Evolutionary conservation across 2,797 vertebrate genomes (phyloP).

Genomic region (Enteromius paludinosus): DNA sequence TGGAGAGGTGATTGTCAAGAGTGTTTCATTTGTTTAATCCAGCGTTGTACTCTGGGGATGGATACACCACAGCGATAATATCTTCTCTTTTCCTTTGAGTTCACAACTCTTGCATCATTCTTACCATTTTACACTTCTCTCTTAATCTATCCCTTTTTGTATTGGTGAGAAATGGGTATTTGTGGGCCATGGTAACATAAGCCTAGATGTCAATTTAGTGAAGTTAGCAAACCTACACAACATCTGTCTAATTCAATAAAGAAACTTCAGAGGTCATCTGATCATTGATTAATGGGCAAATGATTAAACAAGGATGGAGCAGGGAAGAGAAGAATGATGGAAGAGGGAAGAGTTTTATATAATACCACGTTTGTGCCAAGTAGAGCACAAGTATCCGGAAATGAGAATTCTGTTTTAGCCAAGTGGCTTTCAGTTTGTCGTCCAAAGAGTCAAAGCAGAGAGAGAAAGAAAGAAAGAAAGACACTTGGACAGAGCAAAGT

Average conservation of each 20-base stretch:
- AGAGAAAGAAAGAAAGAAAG: conserved; percentile 3
- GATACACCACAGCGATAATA: conserved; percentile 7
- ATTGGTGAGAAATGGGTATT: conserved; percentile 17
- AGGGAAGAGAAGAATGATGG: conserved; percentile 20
- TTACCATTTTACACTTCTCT: conserved; percentile 5
- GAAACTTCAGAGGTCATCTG: conserved; percentile 42
- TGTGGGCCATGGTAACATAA: conserved; percentile 9
- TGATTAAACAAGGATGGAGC: conserved; percentile 19
- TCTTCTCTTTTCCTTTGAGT: conserved; percentile 11
- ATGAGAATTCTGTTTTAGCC: conserved; percentile 26
- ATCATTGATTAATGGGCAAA: conserved; percentile 51
- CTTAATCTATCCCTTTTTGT: not conserved
- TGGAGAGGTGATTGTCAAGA: conserved; percentile 14
- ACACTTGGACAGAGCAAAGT: conserved; percentile 14
- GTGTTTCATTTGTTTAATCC: conserved; percentile 30
- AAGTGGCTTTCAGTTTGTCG: conserved; percentile 24
- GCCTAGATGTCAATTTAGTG: conserved; percentile 17
- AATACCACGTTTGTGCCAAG: conserved; percentile 28
- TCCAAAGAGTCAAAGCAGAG: conserved; percentile 1
- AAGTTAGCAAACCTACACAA: conserved; percentile 21
- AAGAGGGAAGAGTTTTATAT: conserved; percentile 18
- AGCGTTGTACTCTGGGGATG: conserved; percentile 15
- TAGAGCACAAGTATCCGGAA: conserved; percentile 36
- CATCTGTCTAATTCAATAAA: conserved; percentile 33
- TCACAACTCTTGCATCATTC: conserved; percentile 4